A percentile compares a stretch with the other conserved stretches of the same genome.
Evolutionary conservation across 2,113 vertebrate species (phyloP).

Genomic region (Cebidichthys violaceus): DNA sequence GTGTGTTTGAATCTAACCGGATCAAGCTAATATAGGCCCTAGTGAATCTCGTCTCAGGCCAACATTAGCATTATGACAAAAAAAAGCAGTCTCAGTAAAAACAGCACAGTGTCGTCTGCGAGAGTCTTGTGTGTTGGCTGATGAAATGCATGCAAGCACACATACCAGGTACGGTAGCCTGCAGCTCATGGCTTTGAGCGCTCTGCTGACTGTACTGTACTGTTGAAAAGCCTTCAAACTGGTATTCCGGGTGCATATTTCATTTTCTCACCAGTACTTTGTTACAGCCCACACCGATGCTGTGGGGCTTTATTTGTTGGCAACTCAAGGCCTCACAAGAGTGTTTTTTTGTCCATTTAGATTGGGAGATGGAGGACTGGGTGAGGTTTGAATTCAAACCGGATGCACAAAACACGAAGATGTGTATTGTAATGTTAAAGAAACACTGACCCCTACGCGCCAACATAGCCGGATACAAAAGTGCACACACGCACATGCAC

Average conservation of each 20-base stretch:
- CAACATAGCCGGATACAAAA: background rate
- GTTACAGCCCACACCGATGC: background rate
- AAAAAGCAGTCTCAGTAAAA: background rate
- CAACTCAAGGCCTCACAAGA: conserved; percentile 5
- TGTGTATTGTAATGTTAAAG: background rate
- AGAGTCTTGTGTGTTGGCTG: background rate
- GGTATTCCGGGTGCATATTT: background rate
- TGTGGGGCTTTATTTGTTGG: background rate
- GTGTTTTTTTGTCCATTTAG: background rate
- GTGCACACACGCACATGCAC: background rate
- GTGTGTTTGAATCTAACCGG: background rate
- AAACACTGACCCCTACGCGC: background rate
- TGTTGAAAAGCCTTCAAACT: background rate
- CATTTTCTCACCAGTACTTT: background rate
- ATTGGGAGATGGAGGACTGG: background rate
- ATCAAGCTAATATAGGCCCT: background rate
- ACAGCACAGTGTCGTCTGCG: background rate
- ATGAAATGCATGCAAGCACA: background rate
- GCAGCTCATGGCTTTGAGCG: background rate
- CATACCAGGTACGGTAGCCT: background rate
- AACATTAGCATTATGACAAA: background rate
- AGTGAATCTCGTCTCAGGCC: background rate
- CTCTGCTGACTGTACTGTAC: background rate
- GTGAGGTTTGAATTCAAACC: background rate
- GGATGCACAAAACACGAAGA: background rate